Evolutionary conservation across 2,888 invertebrate species (phyloP).

Genomic region (Orgyia antiqua): DNA sequence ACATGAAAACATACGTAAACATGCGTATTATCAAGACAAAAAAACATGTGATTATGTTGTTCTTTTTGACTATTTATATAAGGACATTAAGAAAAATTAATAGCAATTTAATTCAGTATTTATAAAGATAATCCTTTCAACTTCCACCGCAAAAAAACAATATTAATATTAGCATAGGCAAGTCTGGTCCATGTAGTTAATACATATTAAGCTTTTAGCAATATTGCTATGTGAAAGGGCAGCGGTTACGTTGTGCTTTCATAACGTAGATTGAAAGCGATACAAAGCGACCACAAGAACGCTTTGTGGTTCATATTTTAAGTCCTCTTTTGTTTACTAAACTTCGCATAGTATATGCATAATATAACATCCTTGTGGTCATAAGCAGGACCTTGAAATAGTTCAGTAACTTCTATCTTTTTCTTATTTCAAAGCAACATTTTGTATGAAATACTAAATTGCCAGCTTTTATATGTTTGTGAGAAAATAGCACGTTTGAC

Average conservation of each 20-base stretch:
- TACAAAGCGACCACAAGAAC: slow-evolving; percentile 69
- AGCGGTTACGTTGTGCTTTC: slow-evolving; percentile 57
- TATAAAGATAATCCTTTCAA: slow-evolving; percentile 15
- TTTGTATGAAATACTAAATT: no score
- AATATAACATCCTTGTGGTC: slow-evolving; percentile 38
- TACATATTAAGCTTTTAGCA: slow-evolving; percentile 62
- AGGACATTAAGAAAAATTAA: no score
- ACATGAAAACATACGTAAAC: no score
- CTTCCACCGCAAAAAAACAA: slow-evolving; percentile 12
- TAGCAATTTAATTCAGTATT: no score
- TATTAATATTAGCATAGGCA: slow-evolving; percentile 25
- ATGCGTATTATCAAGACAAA: no score
- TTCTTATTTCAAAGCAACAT: no score
- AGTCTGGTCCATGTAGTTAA: slow-evolving; percentile 38
- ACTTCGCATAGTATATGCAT: slow-evolving; percentile 24
- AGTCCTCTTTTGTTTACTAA: slow-evolving; percentile 40
- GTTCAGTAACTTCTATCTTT: no score
- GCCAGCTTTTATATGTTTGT: no score
- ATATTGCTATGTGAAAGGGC: slow-evolving; percentile 64
- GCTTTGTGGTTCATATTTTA: slow-evolving; percentile 68
- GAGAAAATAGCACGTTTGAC: no score
- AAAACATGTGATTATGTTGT: no score
- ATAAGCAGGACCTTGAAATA: slow-evolving; percentile 12
- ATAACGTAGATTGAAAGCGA: slow-evolving; percentile 67
- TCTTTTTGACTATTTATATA: no score